A percentile compares a stretch with the other conserved stretches of the same genome.
Evolutionary conservation across 2,888 invertebrate genomes (phyloP).

Genomic region (Smittia sp.): DNA sequence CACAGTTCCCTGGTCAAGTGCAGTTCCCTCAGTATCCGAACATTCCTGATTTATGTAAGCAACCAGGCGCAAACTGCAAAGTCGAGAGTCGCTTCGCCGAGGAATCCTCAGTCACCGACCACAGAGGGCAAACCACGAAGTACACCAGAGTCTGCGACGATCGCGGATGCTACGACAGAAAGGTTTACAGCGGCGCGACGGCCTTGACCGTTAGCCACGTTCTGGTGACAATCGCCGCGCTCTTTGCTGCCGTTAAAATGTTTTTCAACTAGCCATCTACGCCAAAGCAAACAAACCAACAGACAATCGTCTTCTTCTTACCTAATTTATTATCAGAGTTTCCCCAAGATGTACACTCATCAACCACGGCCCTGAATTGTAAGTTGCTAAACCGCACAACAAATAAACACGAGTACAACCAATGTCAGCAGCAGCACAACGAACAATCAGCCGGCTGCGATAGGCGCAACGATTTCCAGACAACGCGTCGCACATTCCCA

Average conservation of each 20-base stretch:
- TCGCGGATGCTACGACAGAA: slow-evolving; percentile 16
- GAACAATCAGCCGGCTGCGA: no score
- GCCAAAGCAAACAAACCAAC: neutral
- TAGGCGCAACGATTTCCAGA: no score
- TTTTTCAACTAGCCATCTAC: neutral
- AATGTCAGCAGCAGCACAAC: no score
- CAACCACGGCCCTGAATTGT: neutral
- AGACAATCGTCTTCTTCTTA: neutral
- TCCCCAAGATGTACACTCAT: neutral
- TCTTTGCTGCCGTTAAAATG: neutral
- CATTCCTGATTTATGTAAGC: slow-evolving; percentile 11
- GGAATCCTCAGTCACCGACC: slow-evolving; percentile 19
- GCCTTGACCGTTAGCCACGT: neutral
- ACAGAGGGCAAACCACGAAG: slow-evolving; percentile 7
- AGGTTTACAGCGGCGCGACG: neutral
- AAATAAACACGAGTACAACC: no score
- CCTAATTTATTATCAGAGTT: neutral
- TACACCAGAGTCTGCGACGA: slow-evolving; percentile 20
- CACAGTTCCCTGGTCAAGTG: neutral
- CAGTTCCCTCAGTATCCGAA: neutral
- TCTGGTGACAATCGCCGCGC: neutral
- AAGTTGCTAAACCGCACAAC: no score
- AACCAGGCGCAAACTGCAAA: slow-evolving; percentile 29
- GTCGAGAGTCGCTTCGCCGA: slow-evolving; percentile 29
- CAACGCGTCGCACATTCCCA: no score